phyloP scores from a whole-genome alignment of 2,113 vertebrate genomes.

The Chinchilla lanigera region DNA sequence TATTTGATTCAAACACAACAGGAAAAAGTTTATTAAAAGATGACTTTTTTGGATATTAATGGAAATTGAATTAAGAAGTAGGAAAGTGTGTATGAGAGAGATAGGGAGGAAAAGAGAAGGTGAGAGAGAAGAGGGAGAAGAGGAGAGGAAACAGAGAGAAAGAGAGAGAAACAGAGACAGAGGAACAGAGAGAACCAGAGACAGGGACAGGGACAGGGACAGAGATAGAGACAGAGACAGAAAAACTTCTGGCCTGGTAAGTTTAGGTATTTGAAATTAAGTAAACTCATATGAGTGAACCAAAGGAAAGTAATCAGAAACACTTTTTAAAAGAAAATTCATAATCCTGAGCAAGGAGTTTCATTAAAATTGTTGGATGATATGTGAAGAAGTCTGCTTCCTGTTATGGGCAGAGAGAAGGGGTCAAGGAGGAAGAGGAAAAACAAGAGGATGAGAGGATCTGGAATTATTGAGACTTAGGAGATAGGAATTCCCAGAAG shows the following conservation, averaged over 20 bases:
- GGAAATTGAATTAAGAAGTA: slow-evolving; percentile 43
- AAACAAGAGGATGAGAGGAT: background rate
- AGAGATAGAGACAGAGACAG: background rate
- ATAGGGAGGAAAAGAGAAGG: background rate
- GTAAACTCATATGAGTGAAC: background rate
- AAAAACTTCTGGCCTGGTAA: background rate
- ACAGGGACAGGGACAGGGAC: background rate
- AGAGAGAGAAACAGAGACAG: background rate
- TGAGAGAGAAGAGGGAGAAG: background rate
- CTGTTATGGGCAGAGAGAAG: background rate
- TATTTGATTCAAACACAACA: background rate
- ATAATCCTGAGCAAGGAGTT: background rate
- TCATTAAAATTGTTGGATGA: background rate
- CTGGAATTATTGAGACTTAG: background rate
- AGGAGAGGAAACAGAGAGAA: background rate
- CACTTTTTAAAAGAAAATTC: background rate
- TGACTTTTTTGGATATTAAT: background rate
- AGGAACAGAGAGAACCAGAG: background rate
- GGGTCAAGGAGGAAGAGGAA: background rate
- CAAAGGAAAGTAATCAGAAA: background rate
- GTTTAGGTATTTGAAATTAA: background rate
- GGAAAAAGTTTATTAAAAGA: background rate
- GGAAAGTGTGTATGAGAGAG: background rate
- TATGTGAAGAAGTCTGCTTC: background rate
- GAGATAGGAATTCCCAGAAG: background rate